These are phyloP conservation scores for Meliscaeva auricollis DNA, from an alignment of 2,888 invertebrate species.

Conservation along the genomic window DNA sequence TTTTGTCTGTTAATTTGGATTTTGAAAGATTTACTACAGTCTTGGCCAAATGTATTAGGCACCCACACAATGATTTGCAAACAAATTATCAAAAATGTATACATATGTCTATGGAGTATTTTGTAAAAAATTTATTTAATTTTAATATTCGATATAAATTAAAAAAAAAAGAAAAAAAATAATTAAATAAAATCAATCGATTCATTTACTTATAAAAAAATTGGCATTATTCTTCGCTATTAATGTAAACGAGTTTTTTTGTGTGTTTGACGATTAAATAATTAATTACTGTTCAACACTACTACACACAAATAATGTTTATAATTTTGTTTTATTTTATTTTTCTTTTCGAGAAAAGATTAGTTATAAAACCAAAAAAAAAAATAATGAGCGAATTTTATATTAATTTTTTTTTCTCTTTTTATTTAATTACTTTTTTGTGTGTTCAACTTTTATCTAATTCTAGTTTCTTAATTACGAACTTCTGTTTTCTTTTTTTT, in stretches of 20 bases:
- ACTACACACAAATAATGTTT: conserved; percentile 8
- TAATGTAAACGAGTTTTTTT: conserved; percentile 37
- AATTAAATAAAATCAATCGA: conserved; percentile 56
- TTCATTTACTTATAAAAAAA: conserved; percentile 60
- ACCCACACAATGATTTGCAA: not conserved
- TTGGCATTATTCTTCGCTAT: conserved; percentile 57
- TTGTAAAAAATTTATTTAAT: conserved; percentile 70
- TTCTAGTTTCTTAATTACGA: conserved; percentile 58
- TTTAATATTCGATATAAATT: conserved; percentile 64
- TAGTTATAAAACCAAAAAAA: conserved; percentile 11
- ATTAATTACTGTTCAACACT: conserved; percentile 18
- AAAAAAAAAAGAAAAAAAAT: conserved; percentile 49
- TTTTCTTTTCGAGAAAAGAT: too few relatives aligned
- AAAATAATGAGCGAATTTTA: conserved; percentile 17
- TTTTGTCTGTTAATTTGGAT: too few relatives aligned
- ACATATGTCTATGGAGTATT: conserved; percentile 8
- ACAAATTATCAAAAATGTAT: not conserved
- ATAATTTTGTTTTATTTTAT: too few relatives aligned
- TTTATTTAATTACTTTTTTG: conserved; percentile 29
- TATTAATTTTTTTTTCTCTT: conserved; percentile 8
- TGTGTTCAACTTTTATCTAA: conserved; percentile 31
- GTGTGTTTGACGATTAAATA: conserved; percentile 7
- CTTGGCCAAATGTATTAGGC: too few relatives aligned
- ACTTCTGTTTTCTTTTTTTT: too few relatives aligned
- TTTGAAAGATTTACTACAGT: too few relatives aligned